Percentiles rank a stretch among this genome's conserved stretches.
phyloP scores from a whole-genome alignment of 2,113 vertebrate species.

The Cyanistes caeruleus region DNA sequence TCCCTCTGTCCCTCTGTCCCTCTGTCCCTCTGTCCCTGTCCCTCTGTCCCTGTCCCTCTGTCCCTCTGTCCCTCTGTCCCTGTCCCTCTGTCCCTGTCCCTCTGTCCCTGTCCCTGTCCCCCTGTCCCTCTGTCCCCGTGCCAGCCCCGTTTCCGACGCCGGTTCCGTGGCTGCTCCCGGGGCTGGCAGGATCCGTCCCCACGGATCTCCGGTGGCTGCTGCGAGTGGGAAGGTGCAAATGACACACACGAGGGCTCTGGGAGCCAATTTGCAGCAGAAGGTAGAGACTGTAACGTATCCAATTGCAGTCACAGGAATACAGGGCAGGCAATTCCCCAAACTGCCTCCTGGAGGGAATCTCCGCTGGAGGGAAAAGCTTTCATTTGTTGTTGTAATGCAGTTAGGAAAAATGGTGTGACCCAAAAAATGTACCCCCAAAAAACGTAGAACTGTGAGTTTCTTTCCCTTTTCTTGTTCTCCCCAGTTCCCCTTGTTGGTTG shows the following conservation, averaged over 20 bases:
- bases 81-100: too few species aligned
- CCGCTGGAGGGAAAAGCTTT: neutral
- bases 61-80: too few species aligned
- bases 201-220: neutral
- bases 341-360: constrained; percentile 53
- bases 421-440: too few species aligned
- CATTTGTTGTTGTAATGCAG: neutral
- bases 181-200: neutral
- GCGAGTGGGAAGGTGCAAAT: constrained; percentile 46
- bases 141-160: fast-evolving
- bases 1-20: too few species aligned
- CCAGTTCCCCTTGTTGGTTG: too few species aligned
- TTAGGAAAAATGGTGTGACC: too few species aligned
- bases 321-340: constrained; percentile 51
- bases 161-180: neutral
- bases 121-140: neutral
- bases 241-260: constrained; percentile 15
- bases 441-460: too few species aligned
- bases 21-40: too few species aligned
- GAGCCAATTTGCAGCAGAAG: constrained; percentile 65
- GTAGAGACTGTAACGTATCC: constrained; percentile 24
- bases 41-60: too few species aligned
- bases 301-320: neutral
- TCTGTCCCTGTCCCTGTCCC: too few species aligned
- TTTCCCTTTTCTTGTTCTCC: too few species aligned